Evolutionary conservation across 2,797 vertebrate genomes (phyloP).

Genomic region (Nyctibius grandis): DNA sequence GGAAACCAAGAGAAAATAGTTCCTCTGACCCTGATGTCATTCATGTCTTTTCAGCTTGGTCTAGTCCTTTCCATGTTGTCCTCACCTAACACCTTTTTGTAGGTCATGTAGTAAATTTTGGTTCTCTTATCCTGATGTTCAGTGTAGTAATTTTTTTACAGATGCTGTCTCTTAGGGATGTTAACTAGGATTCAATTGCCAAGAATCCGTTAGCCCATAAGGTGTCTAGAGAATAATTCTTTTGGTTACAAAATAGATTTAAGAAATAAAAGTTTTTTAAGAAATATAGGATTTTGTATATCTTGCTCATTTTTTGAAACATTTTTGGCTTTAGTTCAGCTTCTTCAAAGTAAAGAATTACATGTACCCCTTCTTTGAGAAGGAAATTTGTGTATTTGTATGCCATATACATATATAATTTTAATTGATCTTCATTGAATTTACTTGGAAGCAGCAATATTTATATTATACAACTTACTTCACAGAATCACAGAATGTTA

Average conservation of each 20-base stretch:
- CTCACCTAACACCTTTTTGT: neutral
- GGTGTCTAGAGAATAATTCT: neutral
- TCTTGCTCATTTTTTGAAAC: neutral
- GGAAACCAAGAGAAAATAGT: neutral
- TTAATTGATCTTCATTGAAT: neutral
- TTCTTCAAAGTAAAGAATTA: neutral
- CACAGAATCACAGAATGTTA: no score
- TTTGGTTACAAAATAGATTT: neutral
- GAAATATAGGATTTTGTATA: no score
- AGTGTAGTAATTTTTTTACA: neutral
- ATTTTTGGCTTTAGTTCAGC: neutral
- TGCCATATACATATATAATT: neutral
- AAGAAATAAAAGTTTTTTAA: no score
- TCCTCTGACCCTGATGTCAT: neutral
- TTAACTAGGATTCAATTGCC: neutral
- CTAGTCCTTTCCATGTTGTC: neutral
- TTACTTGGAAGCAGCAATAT: neutral
- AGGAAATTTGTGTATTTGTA: neutral
- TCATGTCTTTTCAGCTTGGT: neutral
- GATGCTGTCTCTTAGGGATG: neutral
- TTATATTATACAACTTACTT: neutral
- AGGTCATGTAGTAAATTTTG: neutral
- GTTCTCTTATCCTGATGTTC: rapidly evolving
- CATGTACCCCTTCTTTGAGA: neutral
- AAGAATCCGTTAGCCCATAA: neutral